Evolutionary conservation across 1,140 invertebrate species (phyloP), one percentile per base, ranked within the genome.

Genomic region (Drosophila obscura): DNA sequence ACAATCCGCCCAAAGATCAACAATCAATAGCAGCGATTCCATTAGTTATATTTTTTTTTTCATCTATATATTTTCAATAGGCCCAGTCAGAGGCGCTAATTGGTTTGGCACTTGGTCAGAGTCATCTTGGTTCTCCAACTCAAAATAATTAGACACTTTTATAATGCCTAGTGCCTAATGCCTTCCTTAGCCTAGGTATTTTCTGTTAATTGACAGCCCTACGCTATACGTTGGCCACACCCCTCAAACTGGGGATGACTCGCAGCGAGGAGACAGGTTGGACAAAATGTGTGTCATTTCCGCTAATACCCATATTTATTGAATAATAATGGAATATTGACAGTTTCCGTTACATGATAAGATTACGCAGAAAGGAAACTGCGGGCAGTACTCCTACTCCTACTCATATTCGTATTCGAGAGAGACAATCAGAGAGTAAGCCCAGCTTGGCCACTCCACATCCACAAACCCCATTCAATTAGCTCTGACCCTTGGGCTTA

Each of bases 401-500:
- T 11, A 4, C 9, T 35, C 31, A 3, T 11, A 35, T 0, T 9
- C 31, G 9, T 11, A 31, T 8, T 2, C 4, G 9, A 13, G 50
- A 57, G 67, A 50, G 50, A 64, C 74, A 83, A 74, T 65, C 63
- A 78, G 58, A 45, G 53, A 60, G 68, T 19, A 28, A 72, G 65
- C 63, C 22, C 22, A 51, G 63, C 59, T 75, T 45, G 31, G 31
- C 8, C 31, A 31, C 31, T 31, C n/a, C n/a, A n/a, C 31, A 31
- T 3, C 46, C 41, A 55, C 50, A 80, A 84, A 73, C 71, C 80
- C 80, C 64, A 84, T 84, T 84, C 67, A 84, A 84, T 84, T 84
- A 84, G 67, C 67, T 73, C 35, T 48, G 57, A 49, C 66, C 65
- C 55, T 24, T 65, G 68, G 66, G 48, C 68, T 41, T 26, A 31